These are phyloP conservation scores for Anoplopoma fimbria DNA, from an alignment of 2,113 vertebrate genomes.

Conservation along the genomic window DNA sequence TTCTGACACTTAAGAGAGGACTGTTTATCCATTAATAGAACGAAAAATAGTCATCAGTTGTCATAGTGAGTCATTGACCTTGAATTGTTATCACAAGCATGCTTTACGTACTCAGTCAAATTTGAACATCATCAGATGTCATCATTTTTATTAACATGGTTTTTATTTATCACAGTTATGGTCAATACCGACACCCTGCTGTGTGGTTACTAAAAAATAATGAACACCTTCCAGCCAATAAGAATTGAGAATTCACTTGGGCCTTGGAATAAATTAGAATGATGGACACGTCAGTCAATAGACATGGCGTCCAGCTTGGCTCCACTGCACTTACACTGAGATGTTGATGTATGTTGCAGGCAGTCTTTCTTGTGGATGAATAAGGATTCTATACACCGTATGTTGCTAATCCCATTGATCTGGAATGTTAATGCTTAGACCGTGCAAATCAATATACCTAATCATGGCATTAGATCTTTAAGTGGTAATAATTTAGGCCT, in stretches of 20 bases:
- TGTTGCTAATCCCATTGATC: constrained; percentile 44
- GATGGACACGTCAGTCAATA: background rate
- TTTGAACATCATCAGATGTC: background rate
- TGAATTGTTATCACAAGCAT: background rate
- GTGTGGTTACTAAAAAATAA: background rate
- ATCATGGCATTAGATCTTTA: constrained; percentile 49
- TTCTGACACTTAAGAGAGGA: background rate
- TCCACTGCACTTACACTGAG: constrained; percentile 16
- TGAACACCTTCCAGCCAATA: background rate
- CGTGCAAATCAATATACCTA: constrained; percentile 52
- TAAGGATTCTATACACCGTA: constrained; percentile 7
- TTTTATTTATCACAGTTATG: background rate
- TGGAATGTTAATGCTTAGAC: constrained; percentile 28
- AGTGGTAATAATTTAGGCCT: constrained; percentile 47
- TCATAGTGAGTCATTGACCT: background rate
- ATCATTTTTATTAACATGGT: background rate
- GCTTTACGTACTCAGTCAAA: background rate
- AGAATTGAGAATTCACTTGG: background rate
- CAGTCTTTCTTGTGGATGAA: constrained; percentile 37
- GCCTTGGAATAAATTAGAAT: background rate
- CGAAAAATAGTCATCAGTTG: background rate
- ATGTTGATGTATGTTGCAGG: background rate
- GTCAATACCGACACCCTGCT: background rate
- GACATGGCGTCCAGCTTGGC: background rate
- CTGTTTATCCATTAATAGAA: background rate